A percentile compares a stretch with the other conserved stretches of the same genome.
phyloP scores from a whole-genome alignment of 2,113 vertebrate species.

The Brachionichthys hirsutus region DNA sequence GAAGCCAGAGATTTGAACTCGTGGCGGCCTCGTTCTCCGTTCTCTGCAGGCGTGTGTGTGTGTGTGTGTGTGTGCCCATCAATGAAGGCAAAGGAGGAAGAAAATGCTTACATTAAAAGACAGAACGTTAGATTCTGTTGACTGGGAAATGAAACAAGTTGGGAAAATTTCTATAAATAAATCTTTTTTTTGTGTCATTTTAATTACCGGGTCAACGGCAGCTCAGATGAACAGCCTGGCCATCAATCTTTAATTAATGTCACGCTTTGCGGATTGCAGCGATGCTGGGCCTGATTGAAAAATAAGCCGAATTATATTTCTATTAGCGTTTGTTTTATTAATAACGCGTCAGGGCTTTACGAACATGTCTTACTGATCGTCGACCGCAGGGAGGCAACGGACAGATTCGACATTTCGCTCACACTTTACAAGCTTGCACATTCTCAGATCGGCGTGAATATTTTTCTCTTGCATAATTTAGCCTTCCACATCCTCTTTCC shows the following conservation, averaged over 20 bases:
- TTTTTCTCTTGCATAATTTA: slow-evolving; percentile 61
- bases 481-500: slow-evolving; percentile 9
- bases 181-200: slow-evolving; percentile 80
- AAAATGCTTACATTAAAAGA: slow-evolving; percentile 56
- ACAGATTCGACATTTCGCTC: slow-evolving; percentile 65
- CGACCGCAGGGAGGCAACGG: slow-evolving; percentile 56
- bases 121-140: slow-evolving; percentile 58
- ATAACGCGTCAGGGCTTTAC: slow-evolving; percentile 80
- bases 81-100: slow-evolving; percentile 31
- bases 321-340: slow-evolving; percentile 85
- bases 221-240: slow-evolving; percentile 74
- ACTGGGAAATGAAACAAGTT: slow-evolving; percentile 75
- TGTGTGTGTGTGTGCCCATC: no score
- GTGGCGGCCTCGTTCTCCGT: no score
- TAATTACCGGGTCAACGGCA: slow-evolving; percentile 80
- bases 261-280: slow-evolving; percentile 78
- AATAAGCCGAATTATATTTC: slow-evolving; percentile 84
- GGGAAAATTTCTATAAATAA: slow-evolving; percentile 80
- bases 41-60: no score
- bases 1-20: not conserved
- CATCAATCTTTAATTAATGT: slow-evolving; percentile 86
- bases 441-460: slow-evolving; percentile 51
- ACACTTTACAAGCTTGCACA: slow-evolving; percentile 16
- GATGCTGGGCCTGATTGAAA: slow-evolving; percentile 80
- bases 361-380: slow-evolving; percentile 64